Conservation (phyloP, 2,888 invertebrate genomes). For the Drosophila nr. perissopoda region DNA sequence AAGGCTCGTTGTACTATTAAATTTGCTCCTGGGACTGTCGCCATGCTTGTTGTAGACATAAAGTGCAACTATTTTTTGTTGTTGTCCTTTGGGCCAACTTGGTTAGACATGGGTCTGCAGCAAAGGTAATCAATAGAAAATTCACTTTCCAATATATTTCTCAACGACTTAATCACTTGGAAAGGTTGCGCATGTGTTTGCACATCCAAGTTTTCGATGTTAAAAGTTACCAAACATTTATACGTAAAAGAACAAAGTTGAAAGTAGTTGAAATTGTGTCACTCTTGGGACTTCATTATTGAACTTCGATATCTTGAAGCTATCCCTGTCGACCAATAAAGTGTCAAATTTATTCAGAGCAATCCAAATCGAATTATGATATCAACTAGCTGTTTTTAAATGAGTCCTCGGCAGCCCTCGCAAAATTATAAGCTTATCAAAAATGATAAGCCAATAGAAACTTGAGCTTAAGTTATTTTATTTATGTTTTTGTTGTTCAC, state of each 20-base stretch:
- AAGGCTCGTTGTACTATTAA: slow-evolving; percentile 65
- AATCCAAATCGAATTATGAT: slow-evolving; percentile 28
- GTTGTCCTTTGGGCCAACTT: slow-evolving; percentile 53
- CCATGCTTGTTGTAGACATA: slow-evolving; percentile 51
- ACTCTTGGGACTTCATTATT: slow-evolving; percentile 13
- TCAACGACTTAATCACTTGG: slow-evolving; percentile 70
- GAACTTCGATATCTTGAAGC: slow-evolving; percentile 4
- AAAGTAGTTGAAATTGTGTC: slow-evolving; percentile 42
- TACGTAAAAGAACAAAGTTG: slow-evolving; percentile 42
- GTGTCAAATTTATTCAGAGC: neutral
- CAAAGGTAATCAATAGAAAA: slow-evolving; percentile 68
- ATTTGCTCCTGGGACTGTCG: slow-evolving; percentile 61
- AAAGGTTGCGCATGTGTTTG: slow-evolving; percentile 27
- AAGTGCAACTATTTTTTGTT: slow-evolving; percentile 61
- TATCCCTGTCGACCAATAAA: slow-evolving; percentile 4
- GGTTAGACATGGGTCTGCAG: slow-evolving; percentile 29
- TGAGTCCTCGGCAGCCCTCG: neutral
- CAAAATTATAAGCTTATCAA: neutral
- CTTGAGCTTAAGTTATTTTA: neutral
- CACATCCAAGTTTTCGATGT: slow-evolving; percentile 44
- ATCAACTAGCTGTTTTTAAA: neutral
- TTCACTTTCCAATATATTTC: slow-evolving; percentile 41
- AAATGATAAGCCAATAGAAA: neutral
- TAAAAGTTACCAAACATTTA: slow-evolving; percentile 44
- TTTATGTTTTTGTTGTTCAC: neutral